Evolutionary conservation across 1,140 invertebrate species (phyloP), one percentile per base, ranked within the genome.

Genomic region (Olivierus martensii): DNA sequence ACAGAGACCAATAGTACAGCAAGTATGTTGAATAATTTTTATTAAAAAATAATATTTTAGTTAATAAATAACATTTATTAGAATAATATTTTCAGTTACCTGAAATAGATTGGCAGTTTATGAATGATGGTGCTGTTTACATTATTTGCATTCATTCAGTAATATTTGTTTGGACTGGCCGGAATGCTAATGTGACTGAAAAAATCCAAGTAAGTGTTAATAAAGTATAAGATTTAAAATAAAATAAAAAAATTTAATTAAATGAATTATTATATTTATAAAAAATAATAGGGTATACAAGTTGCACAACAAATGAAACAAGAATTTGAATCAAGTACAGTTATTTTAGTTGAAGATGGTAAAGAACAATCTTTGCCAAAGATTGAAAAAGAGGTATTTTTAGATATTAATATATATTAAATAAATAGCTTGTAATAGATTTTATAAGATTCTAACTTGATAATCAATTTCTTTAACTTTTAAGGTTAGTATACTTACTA

Each of bases 41-140:
- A 28, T 6, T 28, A 28, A 28, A 28, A 28, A 9, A 28, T 28
- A 28, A 28, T 9, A 6, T 28, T 6, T 28, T 28, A 28, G 4
- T 6, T 28, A 28, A 28, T 28, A 28, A 28, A 28, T 28, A 28
- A 28, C 28, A 28, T 28, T n/a, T n/a, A 53, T 19, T 53, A 15
- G 3, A 3, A 36, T 34, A 9, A 7, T 34, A 46, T 45, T 59
- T 63, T 9, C 49, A 72, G 69, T 44, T 62, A 14, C 39, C 46
- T 17, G 39, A 42, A 49, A 69, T 74, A n/a, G 55, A 72, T 12
- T 94, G 90, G 89, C 68, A 77, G 11, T 75, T 81, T 55, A 86
- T 96, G 64, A 86, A 85, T 50, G 81, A 84, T 53, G 82, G 83
- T 6, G 89, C 92, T 61, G 83, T 88, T 2, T 93, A 90, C 67